Evolutionary conservation across 2,797 vertebrate genomes (phyloP), one percentile per base, ranked within the genome.

Genomic region (Tragopan temminckii): DNA sequence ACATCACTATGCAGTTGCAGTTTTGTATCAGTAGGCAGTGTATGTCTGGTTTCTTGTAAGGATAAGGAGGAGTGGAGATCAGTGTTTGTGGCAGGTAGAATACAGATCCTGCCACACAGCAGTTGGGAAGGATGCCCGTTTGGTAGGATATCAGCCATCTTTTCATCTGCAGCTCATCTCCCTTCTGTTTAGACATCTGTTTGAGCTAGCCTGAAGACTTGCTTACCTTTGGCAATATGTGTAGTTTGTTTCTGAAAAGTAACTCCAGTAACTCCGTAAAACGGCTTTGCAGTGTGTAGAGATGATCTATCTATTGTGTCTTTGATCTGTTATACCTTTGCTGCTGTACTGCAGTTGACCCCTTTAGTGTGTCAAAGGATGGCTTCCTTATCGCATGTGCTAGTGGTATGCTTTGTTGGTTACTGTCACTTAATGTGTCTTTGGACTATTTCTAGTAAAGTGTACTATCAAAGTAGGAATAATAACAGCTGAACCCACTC

Each of bases 131-230:
- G 38, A 43, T 8, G 71, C 14, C 61, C 2, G 45, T 21, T 79
- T 55, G 29, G 71, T 91, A 67, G 35, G 24, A 13, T 68, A 0
- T 38, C 42, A 85, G 29, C 27, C 2, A 0, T 36, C 36, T 74
- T 46, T 31, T 43, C 85, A 48, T 2, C 3, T 72, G 75, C 57
- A 63, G 24, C 55, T 43, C 53, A 62, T 88, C 29, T 66, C 71
- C 15, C 76, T 94, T 84, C 64, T 88, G 17, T 53, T 67, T 61
- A 71, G 68, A 33, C 29, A 35, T 78, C 71, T 67, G 13, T 69
- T 82, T 57, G 80, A 81, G 38, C 15, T 77, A 52, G 11, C 74
- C 18, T 59, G 50, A 86, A 55, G 38, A 40, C 9, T 50, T 76
- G 7, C 13, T 86, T 84, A 17, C 23, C 20, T 19, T 82, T 50